A percentile compares a stretch with the other conserved stretches of the same genome.
Evolutionary conservation across 2,888 invertebrate genomes (phyloP).

Genomic region (Noctua janthe): DNA sequence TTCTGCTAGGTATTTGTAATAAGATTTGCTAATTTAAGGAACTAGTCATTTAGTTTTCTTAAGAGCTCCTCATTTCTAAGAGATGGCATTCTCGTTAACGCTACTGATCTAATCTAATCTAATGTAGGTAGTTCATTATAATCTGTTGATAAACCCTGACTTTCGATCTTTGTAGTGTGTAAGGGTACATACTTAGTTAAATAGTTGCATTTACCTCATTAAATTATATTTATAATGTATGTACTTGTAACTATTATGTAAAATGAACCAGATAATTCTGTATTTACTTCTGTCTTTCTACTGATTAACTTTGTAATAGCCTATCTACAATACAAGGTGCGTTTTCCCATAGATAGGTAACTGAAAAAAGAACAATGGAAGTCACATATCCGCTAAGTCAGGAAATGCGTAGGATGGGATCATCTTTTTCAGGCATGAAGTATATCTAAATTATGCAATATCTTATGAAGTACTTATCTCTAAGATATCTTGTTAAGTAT

Average conservation of each 20-base stretch:
- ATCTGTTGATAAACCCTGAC: conserved; percentile 19
- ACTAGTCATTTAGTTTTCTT: neutral
- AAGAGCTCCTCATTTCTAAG: neutral
- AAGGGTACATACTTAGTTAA: neutral
- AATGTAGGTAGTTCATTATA: neutral
- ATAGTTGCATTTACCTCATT: conserved; percentile 1
- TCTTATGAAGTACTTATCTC: conserved; percentile 10
- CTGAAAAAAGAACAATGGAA: neutral
- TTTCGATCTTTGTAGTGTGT: conserved; percentile 2
- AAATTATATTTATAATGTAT: neutral
- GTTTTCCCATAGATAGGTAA: neutral
- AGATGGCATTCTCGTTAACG: neutral
- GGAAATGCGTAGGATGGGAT: neutral
- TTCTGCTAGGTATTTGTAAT: neutral
- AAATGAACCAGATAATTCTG: neutral
- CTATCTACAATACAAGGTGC: too few species aligned
- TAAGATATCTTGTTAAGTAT: conserved; percentile 4
- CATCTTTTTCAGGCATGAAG: neutral
- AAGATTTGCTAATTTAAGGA: too few species aligned
- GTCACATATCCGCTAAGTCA: neutral
- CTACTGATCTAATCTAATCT: conserved; percentile 9
- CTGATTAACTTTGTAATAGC: too few species aligned
- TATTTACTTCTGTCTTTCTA: too few species aligned
- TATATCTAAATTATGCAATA: neutral
- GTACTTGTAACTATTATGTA: neutral